Base-by-base conservation (phyloP, 1,140 invertebrate genomes). In the Panagrolaimus sp. region DNA sequence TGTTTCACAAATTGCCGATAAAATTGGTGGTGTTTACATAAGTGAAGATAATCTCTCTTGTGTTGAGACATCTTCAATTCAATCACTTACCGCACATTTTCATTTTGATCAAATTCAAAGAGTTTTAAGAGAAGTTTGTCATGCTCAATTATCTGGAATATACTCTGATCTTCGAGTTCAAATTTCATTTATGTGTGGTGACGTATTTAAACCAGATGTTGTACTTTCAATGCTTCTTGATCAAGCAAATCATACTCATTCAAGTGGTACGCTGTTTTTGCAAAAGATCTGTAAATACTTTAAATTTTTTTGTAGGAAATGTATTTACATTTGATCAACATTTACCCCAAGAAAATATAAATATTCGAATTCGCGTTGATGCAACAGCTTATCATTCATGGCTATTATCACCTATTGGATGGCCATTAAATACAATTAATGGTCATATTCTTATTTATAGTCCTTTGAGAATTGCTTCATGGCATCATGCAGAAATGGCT, bases 141-240 rank as follows among this genome's bases (percentile, higher is more conserved):
- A 65, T 38, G 71, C 44, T 42, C 71, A 72, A 63, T n/a, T 53
- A 16, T 73, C 47, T 27, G 44, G 38, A 13, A 51, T 23, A 9
- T 72, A 72, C 42, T 61, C 62, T 57, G 71, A 72, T 63, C 20
- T 72, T n/a, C 38, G 64, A 38, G 70, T 72, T 11, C 69, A 70
- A 27, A 20, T 72, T 11, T 74, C 71, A 3, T 73, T 96, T 88
- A 93, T 96, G 83, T 98, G 94, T 85, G 93, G 93, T 51, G 94
- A 97, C 85, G 91, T 92, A 14, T 96, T 91, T 80, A 90, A 90
- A 1, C 89, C 93, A 47, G 92, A 94, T 83, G 90, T 91, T 72
- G 90, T 96, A 57, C 86, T 97, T 16, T 89, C 89, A 44, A 93
- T 93, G 1, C 85, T 97, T 67, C 86, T 96, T 46, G 89, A 89